Base-by-base conservation (phyloP, 2,113 vertebrate genomes). In the Misgurnus anguillicaudatus region DNA sequence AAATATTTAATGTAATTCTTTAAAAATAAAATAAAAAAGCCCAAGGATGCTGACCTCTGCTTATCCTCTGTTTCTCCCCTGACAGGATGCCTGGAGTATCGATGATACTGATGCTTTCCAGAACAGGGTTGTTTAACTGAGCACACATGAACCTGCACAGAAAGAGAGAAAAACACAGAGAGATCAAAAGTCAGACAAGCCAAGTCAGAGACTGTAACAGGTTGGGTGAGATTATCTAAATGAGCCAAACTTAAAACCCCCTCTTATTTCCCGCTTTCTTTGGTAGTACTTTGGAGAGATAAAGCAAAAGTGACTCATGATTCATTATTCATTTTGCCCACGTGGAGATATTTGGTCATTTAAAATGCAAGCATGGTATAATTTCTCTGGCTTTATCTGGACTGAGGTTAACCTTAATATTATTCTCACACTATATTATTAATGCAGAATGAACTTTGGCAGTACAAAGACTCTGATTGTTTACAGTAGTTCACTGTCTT, bases 31-130 rank as follows among this genome's bases (percentile, higher is more conserved):
- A 63, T 5, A 77, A 72, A 13, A 48, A 70, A 78, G 48, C 82
- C 8, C 16, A 67, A 65, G 77, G 81, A 86, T 73, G 39, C 94
- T 90, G 81, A 96, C 96, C 96, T 68, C 95, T 91, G 90, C 94
- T 94, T 88, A 96, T 95, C 73, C 95, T 91, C 86, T 94, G 93
- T 66, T 94, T 94, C 85, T 94, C 93, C 31, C 93, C 93, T 0
- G 93, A 94, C 86, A 94, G 90, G 88, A 97, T 97, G 66, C 96
- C 96, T 0, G 96, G 95, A 1, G 95, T 97, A 89, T 97, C 96
- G 2, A 97, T 97, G 90, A 97, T 96, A 85, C 96, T 97, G 86
- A 97, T 97, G 87, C 96, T 97, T 84, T 97, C 96, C 89, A 97
- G 88, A 69, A 97, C 96, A 0, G 95, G 90, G 84, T 97, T 97